phyloP scores from a whole-genome alignment of 2,888 invertebrate species.

The Boloria euphrosyne region DNA sequence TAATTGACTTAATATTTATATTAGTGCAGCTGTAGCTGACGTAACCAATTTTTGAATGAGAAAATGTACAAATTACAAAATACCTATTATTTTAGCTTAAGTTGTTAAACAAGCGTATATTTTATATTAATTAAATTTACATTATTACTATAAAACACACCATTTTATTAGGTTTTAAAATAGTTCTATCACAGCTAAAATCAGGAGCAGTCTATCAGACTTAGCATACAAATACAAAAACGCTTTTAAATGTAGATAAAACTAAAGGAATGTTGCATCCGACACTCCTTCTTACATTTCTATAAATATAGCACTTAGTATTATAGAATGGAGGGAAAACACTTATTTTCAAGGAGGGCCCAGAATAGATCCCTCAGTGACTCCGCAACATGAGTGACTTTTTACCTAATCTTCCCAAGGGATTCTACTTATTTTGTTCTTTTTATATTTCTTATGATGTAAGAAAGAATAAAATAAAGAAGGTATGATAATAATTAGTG shows the following conservation, averaged over 20 bases:
- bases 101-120: no score
- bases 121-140: no score
- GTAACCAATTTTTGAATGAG: no score
- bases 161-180: no score
- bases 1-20: conserved; percentile 8
- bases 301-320: conserved; percentile 69
- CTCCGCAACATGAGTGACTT: conserved; percentile 66
- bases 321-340: conserved; percentile 41
- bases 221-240: no score
- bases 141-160: no score
- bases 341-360: conserved; percentile 53
- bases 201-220: no score
- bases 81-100: no score
- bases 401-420: conserved; percentile 54
- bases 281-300: conserved; percentile 44
- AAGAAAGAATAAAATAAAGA: no score
- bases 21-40: background rate
- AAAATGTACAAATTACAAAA: no score
- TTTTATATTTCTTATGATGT: conserved; percentile 13
- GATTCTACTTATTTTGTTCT: conserved; percentile 38
- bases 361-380: conserved; percentile 79
- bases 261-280: conserved; percentile 7
- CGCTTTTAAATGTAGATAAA: conserved; percentile 53
- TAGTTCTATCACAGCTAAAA: no score
- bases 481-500: no score